These are phyloP conservation scores for Semicossyphus pulcher DNA, from an alignment of 2,113 vertebrate genomes.

Conservation along the genomic window DNA sequence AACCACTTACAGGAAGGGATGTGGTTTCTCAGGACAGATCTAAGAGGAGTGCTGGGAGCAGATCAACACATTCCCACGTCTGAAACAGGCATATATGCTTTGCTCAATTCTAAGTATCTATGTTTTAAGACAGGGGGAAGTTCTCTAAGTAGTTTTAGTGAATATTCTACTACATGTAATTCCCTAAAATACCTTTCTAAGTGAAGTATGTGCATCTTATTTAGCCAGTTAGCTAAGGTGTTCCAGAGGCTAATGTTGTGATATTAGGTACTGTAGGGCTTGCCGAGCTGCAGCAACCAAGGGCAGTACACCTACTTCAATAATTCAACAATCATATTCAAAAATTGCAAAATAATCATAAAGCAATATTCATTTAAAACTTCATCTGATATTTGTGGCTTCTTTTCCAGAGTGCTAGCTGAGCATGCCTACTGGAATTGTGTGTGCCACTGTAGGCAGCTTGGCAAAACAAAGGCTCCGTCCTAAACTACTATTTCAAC, in stretches of 20 bases:
- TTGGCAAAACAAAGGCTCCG: constrained; percentile 76
- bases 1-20: constrained; percentile 66
- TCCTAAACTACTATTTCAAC: constrained; percentile 62
- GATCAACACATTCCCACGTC: constrained; percentile 50
- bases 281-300: constrained; percentile 59
- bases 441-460: constrained; percentile 70
- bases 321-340: constrained; percentile 58
- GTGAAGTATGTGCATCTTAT: constrained; percentile 35
- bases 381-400: constrained; percentile 68
- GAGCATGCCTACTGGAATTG: constrained; percentile 57
- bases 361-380: constrained; percentile 49
- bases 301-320: constrained; percentile 36
- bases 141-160: constrained; percentile 9
- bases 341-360: constrained; percentile 34
- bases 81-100: constrained; percentile 20
- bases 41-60: constrained; percentile 48
- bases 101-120: constrained; percentile 18
- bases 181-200: constrained; percentile 17
- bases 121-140: constrained; percentile 32
- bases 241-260: neutral
- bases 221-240: neutral
- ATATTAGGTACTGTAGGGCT: constrained; percentile 17
- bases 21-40: constrained; percentile 59
- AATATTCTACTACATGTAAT: constrained; percentile 4
- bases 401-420: constrained; percentile 66